Evolutionary conservation across 2,113 vertebrate species (phyloP), one percentile per base, ranked within the genome.

Genomic region (Xerus inauris): DNA sequence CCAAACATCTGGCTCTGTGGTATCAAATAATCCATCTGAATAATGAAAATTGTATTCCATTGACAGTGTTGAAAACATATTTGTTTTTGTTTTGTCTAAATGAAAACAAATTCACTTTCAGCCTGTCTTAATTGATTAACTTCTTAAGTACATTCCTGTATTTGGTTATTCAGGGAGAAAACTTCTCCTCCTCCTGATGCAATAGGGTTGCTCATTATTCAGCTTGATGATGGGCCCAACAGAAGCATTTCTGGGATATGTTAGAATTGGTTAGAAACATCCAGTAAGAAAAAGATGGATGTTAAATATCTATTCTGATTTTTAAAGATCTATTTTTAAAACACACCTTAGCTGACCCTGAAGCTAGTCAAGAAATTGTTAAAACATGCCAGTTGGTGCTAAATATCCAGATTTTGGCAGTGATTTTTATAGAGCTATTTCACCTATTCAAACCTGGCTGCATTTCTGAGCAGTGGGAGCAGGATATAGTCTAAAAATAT

Each of bases 331-430:
- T 86, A 64, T 57, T 67, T 83, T 77, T 82, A 40, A 86, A 45
- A n/a, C 49, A 76, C 73, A 42, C 0, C 45, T 93, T 96, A 12
- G 12, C 28, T 96, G 40, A 95, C n/a, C 30, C 42, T 49, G 35
- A 96, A 81, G n/a, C 40, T 42, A 82, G 51, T 76, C 45, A 95
- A 89, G 24, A 86, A 80, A 93, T 88, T 73, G 8, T 79, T 92
- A 94, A 94, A 94, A 87, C 28, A 73, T 92, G 16, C 10, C 72
- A 84, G 24, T 97, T 82, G 17, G 57, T 97, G 26, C 45, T 96
- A 95, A 83, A 94, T 40, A 6, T 12, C 69, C n/a, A 59, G n/a
- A 3, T 94, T 94, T 49, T 92, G 75, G 42, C 89, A 59, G 9
- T 86, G 79, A 51, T 95, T 96, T 96, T 93, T 96, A 42, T 59